Conservation (phyloP, 35 echinoderm and acorn worm species). For the Ophiothrix spiculata region DNA sequence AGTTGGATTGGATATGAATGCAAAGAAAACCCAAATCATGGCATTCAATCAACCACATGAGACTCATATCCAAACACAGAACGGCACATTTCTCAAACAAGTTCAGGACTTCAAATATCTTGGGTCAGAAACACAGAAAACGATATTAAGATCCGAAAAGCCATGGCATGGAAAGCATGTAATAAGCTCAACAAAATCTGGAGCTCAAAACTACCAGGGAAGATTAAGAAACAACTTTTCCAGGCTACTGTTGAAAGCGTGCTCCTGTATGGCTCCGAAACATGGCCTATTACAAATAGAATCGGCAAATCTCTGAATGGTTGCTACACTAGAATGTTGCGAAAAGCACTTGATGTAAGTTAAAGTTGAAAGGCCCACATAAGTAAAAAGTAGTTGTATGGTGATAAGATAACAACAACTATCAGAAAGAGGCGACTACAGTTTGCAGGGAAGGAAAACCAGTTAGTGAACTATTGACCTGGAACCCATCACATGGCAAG, state of each 20-base stretch:
- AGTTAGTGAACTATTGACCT: too few relatives aligned
- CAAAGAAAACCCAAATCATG: neutral
- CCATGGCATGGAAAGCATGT: conserved; percentile 16
- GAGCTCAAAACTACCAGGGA: neutral
- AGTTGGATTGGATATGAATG: neutral
- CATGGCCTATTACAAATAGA: conserved; percentile 6
- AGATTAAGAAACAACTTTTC: neutral
- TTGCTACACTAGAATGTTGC: conserved; percentile 10
- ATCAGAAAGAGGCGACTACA: neutral
- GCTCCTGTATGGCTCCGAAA: conserved; percentile 4
- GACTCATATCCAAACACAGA: neutral
- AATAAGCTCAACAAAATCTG: conserved; percentile 10
- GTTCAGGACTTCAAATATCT: neutral
- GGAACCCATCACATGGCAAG: too few relatives aligned
- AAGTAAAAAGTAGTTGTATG: neutral
- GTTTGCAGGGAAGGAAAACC: too few relatives aligned
- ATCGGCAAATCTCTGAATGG: neutral
- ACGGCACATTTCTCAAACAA: neutral
- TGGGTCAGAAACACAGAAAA: neutral
- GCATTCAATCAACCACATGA: neutral
- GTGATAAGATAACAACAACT: neutral
- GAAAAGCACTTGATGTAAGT: neutral
- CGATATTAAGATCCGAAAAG: neutral
- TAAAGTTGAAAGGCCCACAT: neutral
- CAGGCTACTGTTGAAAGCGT: neutral